These are phyloP conservation scores for Cordilura impudica DNA, from an alignment of 2,888 invertebrate genomes.

Conservation along the genomic window DNA sequence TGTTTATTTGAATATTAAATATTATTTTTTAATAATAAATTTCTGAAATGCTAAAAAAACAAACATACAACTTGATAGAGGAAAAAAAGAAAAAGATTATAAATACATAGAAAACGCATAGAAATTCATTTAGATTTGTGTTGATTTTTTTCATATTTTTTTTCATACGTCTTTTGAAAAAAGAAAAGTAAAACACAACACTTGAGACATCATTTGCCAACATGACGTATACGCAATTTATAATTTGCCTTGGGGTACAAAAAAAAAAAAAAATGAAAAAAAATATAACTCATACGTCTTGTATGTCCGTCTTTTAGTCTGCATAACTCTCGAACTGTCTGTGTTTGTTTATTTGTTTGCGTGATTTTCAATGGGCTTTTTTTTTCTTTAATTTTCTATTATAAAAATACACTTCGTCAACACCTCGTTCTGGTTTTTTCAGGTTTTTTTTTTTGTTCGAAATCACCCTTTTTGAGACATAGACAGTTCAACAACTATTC, in stretches of 20 bases:
- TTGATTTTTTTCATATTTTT: background rate
- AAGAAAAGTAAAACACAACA: constrained; percentile 21
- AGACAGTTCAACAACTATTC: constrained; percentile 58
- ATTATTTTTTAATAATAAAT: background rate
- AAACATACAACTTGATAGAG: too few relatives aligned
- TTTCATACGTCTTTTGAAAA: background rate
- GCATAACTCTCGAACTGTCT: background rate
- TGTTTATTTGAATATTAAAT: background rate
- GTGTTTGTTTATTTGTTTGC: constrained; percentile 28
- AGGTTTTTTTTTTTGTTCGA: constrained; percentile 17
- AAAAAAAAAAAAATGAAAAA: too few relatives aligned
- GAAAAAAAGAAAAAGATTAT: background rate
- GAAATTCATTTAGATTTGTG: background rate
- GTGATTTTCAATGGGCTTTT: constrained; percentile 50
- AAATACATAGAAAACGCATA: background rate
- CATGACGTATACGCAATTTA: constrained; percentile 57
- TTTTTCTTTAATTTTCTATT: constrained; percentile 53
- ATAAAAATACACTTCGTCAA: constrained; percentile 51
- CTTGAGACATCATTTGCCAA: constrained; percentile 45
- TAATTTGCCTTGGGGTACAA: constrained; percentile 54
- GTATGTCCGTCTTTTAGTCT: constrained; percentile 8
- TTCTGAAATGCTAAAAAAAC: too few relatives aligned
- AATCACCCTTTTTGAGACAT: constrained; percentile 48
- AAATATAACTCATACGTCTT: constrained; percentile 55
- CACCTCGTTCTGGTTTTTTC: constrained; percentile 27